Conservation (phyloP, 2,113 vertebrate species). For the Larimichthys crocea region DNA sequence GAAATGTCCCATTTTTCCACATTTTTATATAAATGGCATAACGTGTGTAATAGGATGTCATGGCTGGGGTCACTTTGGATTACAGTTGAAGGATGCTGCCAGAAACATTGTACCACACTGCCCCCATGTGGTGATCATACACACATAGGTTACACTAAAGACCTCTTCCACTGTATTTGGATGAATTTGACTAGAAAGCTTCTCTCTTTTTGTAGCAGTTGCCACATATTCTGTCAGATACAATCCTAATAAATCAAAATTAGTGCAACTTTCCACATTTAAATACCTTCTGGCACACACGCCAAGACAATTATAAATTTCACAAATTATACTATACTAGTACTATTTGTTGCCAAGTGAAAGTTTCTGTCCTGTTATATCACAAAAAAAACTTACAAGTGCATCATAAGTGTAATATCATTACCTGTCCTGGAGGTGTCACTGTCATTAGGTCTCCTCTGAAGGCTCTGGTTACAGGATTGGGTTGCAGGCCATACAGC, state of each 20-base stretch:
- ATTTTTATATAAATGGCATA: slow-evolving; percentile 72
- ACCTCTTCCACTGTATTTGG: neutral
- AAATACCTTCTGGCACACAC: neutral
- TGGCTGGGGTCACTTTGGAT: slow-evolving; percentile 78
- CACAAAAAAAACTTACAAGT: neutral
- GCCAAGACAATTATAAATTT: neutral
- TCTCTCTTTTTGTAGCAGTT: neutral
- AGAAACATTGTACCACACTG: slow-evolving; percentile 69
- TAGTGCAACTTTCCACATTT: neutral
- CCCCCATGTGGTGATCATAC: slow-evolving; percentile 63
- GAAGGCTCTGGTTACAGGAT: slow-evolving; percentile 70
- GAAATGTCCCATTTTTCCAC: slow-evolving; percentile 68
- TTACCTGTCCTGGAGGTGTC: slow-evolving; percentile 53
- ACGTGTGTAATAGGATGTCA: slow-evolving; percentile 77
- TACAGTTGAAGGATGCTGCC: slow-evolving; percentile 34
- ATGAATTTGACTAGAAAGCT: neutral
- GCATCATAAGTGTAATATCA: slow-evolving; percentile 1
- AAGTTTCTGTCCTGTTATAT: too few species aligned
- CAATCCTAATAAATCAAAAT: neutral
- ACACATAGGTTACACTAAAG: neutral
- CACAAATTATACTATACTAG: neutral
- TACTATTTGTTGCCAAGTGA: too few species aligned
- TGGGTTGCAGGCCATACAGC: slow-evolving; percentile 58
- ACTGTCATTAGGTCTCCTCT: slow-evolving; percentile 28
- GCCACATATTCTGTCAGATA: neutral